Evolutionary conservation across 2,113 vertebrate genomes (phyloP).

Genomic region (Atrichornis clamosus): DNA sequence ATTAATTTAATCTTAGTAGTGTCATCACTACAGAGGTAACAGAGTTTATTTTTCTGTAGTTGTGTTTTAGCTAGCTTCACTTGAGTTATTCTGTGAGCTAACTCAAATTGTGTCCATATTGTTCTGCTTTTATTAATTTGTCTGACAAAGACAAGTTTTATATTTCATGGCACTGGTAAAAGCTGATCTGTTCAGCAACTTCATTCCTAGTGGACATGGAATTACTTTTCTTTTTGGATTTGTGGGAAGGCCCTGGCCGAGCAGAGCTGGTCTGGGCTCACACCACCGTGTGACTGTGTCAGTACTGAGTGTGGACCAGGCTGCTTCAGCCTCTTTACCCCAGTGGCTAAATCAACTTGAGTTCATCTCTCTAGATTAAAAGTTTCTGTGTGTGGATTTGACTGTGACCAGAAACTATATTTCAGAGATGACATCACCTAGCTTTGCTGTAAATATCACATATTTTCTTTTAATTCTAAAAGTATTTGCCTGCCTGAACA

Average conservation of each 20-base stretch:
- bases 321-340: background rate
- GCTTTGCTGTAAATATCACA: background rate
- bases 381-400: background rate
- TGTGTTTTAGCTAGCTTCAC: background rate
- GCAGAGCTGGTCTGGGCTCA: background rate
- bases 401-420: background rate
- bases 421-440: background rate
- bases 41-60: background rate
- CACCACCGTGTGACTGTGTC: too few relatives aligned
- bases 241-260: background rate
- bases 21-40: background rate
- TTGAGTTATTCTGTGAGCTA: background rate
- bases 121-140: background rate
- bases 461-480: background rate
- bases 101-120: background rate
- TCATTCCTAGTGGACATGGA: background rate
- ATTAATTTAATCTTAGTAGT: background rate
- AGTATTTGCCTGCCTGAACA: background rate
- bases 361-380: background rate
- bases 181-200: background rate
- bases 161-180: rapidly evolving
- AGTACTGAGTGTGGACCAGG: rapidly evolving
- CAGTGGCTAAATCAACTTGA: background rate
- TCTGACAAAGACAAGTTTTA: background rate
- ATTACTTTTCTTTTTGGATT: background rate